Conservation (phyloP, 2,797 vertebrate genomes). For the Syngnathus rostellatus region DNA sequence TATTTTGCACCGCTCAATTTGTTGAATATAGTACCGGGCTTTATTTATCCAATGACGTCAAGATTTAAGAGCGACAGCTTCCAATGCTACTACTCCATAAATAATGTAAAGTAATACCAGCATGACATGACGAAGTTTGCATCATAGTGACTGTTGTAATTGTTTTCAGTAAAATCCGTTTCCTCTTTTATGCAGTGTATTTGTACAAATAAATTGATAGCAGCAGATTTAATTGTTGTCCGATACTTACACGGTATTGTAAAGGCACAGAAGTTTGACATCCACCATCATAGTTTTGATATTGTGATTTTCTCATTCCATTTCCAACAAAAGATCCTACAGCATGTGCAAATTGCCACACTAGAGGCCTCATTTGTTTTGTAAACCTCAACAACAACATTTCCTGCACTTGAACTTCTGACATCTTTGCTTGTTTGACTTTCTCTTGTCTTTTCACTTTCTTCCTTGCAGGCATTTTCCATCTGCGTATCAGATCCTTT, state of each 20-base stretch:
- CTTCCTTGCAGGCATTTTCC: constrained; percentile 21
- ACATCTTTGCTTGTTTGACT: not conserved
- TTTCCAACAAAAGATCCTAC: not conserved
- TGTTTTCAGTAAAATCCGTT: no score
- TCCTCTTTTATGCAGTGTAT: no score
- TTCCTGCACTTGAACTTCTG: not conserved
- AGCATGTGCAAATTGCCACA: not conserved
- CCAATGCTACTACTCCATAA: not conserved
- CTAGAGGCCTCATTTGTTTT: not conserved
- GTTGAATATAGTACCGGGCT: not conserved
- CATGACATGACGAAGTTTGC: not conserved
- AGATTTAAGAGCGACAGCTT: not conserved
- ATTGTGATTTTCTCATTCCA: not conserved
- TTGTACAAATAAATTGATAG: no score
- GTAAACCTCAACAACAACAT: not conserved
- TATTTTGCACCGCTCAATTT: not conserved
- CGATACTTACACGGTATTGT: not conserved
- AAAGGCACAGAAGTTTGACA: not conserved
- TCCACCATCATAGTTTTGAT: not conserved
- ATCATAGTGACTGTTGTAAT: no score
- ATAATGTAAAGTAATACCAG: not conserved
- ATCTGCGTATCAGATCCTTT: not conserved
- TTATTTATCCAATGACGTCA: not conserved
- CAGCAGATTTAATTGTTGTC: no score
- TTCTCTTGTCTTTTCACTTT: not conserved